Conservation (phyloP, 2,888 invertebrate species). For the Glyphotaelius pellucidus region DNA sequence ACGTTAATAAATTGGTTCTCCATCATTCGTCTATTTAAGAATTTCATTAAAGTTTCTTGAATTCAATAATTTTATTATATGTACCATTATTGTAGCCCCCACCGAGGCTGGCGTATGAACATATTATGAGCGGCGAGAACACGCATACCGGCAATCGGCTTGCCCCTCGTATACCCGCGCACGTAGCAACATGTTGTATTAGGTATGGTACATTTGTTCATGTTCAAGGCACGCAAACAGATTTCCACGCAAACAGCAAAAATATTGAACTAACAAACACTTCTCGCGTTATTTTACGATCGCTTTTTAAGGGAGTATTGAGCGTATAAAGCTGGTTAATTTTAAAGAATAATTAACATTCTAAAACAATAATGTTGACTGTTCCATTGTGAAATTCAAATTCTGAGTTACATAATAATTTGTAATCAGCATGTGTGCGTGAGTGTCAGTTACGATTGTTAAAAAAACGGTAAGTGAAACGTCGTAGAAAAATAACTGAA, state of each 20-base stretch:
- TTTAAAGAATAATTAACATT: neutral
- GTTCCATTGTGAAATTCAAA: too few species aligned
- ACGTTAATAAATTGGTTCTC: too few species aligned
- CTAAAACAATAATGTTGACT: too few species aligned
- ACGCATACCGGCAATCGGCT: neutral
- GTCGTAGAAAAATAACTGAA: too few species aligned
- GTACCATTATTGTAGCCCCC: neutral
- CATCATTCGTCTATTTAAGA: too few species aligned
- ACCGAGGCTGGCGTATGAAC: neutral
- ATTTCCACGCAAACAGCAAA: constrained; percentile 9
- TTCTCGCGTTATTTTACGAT: constrained; percentile 11
- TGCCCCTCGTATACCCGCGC: neutral
- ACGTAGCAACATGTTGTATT: neutral
- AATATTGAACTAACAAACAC: constrained; percentile 27
- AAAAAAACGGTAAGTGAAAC: too few species aligned
- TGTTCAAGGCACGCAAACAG: constrained; percentile 11
- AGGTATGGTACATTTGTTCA: neutral
- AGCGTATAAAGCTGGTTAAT: neutral
- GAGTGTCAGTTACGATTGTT: too few species aligned
- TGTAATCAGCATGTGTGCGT: too few species aligned
- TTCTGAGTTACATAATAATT: neutral
- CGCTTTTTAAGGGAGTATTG: neutral
- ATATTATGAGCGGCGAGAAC: neutral
- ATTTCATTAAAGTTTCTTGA: too few species aligned
- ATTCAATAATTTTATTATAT: neutral